Evolutionary conservation across 2,888 invertebrate genomes (phyloP).

Genomic region (Erebia epiphron): DNA sequence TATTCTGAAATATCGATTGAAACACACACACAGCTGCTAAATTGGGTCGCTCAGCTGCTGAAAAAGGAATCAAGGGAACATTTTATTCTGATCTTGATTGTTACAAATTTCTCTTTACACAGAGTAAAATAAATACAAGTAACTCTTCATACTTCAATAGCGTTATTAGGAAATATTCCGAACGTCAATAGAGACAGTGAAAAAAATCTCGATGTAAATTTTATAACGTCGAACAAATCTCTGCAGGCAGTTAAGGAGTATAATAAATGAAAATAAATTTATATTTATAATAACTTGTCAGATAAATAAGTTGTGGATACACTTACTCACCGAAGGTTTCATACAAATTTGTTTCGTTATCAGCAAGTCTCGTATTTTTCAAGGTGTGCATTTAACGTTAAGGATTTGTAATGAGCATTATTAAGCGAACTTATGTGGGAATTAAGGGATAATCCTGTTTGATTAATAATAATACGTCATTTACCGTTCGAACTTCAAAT

Average conservation of each 20-base stretch:
- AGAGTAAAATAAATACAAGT: not conserved
- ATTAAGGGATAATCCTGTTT: slow-evolving; percentile 11
- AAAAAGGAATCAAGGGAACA: too few species aligned
- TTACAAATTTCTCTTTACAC: not conserved
- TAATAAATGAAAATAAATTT: slow-evolving; percentile 57
- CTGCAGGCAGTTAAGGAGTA: slow-evolving; percentile 51
- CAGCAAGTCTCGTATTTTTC: slow-evolving; percentile 13
- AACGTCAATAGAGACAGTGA: slow-evolving; percentile 19
- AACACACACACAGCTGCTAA: too few species aligned
- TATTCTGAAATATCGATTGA: too few species aligned
- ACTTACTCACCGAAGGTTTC: slow-evolving; percentile 19
- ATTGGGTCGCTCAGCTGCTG: too few species aligned
- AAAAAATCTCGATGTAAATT: slow-evolving; percentile 45
- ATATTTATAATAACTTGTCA: slow-evolving; percentile 53
- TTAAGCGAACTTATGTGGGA: slow-evolving; percentile 18
- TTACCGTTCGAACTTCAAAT: too few species aligned
- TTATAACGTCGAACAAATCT: slow-evolving; percentile 50
- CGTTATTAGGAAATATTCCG: slow-evolving; percentile 28
- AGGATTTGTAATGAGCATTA: slow-evolving; percentile 22
- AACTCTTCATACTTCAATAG: slow-evolving; percentile 16
- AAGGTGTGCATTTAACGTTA: slow-evolving; percentile 5
- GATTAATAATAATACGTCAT: slow-evolving; percentile 16
- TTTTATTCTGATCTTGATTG: not conserved
- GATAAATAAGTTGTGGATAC: slow-evolving; percentile 46
- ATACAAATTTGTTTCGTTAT: slow-evolving; percentile 23